Base-by-base conservation (phyloP, 2,797 vertebrate species). In the Epinephelus awoara region DNA sequence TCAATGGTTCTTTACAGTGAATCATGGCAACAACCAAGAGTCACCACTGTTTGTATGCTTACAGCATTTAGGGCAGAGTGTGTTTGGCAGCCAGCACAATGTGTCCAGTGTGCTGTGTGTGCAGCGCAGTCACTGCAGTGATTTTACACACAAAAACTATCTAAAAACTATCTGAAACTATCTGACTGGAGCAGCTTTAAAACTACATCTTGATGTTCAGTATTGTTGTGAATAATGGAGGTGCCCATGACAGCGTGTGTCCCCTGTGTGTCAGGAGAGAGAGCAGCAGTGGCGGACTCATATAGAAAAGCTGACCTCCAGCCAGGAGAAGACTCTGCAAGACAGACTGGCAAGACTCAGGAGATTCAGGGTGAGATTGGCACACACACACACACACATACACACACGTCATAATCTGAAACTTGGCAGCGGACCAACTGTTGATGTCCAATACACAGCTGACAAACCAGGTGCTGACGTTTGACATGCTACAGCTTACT, bases 281-380 rank as follows among this genome's bases (percentile, higher is more conserved):
- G 91, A 94, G 66, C 79, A 88, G 82, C 89, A 88, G 89, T 95
- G 95, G 95, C 75, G 55, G 52, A 84, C 51, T 58, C 95, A 89
- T 56, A 82, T 95, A 25, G 87, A 86, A 34, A 81, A 87, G 29
- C 67, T 93, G 71, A 86, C 91, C 11, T 88, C 91, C 65, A 92
- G 61, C 52, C 92, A 92, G 46, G 88, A 95, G 77, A 92, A 73
- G 63, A 52, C 56, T 9, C 77, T 95, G 23, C 81, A 70, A 59
- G 92, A 92, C 23, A 85, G 92, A 85, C 88, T 92, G 71, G 72
- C 77, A 47, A 88, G 95, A 80, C 92, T 96, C 52, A 83, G 77
- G 67, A 89, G 74, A 69, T 96, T 96, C 84, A 94, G 94, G 91
- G 95, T 96, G 82, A 93, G 89, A 59, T 8, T 34, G 29, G 46